These are phyloP conservation scores for Fabriciana adippe DNA, from an alignment of 2,888 invertebrate species.

Conservation along the genomic window DNA sequence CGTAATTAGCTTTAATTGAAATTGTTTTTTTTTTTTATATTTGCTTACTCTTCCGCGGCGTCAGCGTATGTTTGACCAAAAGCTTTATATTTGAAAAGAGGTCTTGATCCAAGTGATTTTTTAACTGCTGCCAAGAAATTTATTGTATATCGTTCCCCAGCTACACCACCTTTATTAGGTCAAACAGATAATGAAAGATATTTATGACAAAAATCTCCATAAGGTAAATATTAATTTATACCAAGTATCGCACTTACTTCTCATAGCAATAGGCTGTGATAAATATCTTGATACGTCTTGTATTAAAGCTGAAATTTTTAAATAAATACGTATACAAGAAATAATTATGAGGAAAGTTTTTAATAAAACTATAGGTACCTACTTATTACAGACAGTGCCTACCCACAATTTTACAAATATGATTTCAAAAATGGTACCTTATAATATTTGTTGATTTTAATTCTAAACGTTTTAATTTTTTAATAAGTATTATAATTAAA, in stretches of 20 bases:
- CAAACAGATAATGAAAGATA: neutral
- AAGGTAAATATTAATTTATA: neutral
- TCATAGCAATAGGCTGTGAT: conserved; percentile 60
- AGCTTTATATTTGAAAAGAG: conserved; percentile 57
- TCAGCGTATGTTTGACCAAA: conserved; percentile 59
- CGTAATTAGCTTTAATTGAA: too few relatives aligned
- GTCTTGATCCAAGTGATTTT: conserved; percentile 53
- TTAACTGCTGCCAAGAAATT: conserved; percentile 55
- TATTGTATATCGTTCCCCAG: conserved; percentile 58
- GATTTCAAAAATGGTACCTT: too few relatives aligned
- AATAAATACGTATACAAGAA: neutral
- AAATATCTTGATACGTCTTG: conserved; percentile 57
- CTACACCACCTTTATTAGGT: conserved; percentile 54
- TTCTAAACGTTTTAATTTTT: too few relatives aligned
- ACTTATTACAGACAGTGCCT: too few relatives aligned
- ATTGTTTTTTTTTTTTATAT: neutral
- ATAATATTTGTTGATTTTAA: too few relatives aligned
- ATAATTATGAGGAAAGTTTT: neutral
- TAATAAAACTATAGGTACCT: too few relatives aligned
- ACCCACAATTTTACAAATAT: too few relatives aligned
- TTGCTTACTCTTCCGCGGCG: conserved; percentile 57
- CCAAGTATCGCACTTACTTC: conserved; percentile 54
- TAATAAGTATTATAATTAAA: too few relatives aligned
- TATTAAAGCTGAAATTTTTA: conserved; percentile 49
- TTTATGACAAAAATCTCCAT: neutral